Evolutionary conservation across 2,113 vertebrate genomes (phyloP).

Genomic region (Mesocricetus auratus): DNA sequence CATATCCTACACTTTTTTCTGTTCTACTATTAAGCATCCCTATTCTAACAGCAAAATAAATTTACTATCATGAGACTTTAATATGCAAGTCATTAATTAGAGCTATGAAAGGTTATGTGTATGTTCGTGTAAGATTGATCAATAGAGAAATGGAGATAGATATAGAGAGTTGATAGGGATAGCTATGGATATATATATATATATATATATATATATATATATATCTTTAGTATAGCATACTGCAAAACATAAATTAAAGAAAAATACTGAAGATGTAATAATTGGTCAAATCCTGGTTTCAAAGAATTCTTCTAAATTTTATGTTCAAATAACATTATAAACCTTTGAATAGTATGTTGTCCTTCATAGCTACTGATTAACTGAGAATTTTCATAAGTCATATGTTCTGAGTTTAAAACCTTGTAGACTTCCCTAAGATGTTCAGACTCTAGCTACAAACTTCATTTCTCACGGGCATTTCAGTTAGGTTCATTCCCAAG

Average conservation of each 20-base stretch:
- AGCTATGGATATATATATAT: background rate
- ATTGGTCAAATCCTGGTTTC: background rate
- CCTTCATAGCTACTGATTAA: background rate
- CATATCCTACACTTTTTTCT: background rate
- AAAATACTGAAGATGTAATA: background rate
- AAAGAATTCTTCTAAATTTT: background rate
- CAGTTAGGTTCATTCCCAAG: background rate
- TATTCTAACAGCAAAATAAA: background rate
- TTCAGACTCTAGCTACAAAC: background rate
- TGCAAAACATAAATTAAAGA: background rate
- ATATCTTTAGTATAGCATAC: background rate
- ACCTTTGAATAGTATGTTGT: background rate
- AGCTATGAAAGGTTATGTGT: too few species aligned
- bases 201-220: too few species aligned
- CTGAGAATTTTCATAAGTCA: background rate
- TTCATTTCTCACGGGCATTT: background rate
- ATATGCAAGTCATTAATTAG: background rate
- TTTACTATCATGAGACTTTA: background rate
- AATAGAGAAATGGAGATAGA: too few species aligned
- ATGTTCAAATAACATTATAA: conserved; percentile 3
- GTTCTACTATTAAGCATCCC: background rate
- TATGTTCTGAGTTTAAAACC: background rate
- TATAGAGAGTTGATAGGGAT: background rate
- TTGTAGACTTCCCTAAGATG: background rate
- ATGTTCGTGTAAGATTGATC: background rate